A percentile compares a stretch with the other conserved stretches of the same genome.
Conservation (phyloP, 2,113 vertebrate genomes). For the Alethe castanea region DNA sequence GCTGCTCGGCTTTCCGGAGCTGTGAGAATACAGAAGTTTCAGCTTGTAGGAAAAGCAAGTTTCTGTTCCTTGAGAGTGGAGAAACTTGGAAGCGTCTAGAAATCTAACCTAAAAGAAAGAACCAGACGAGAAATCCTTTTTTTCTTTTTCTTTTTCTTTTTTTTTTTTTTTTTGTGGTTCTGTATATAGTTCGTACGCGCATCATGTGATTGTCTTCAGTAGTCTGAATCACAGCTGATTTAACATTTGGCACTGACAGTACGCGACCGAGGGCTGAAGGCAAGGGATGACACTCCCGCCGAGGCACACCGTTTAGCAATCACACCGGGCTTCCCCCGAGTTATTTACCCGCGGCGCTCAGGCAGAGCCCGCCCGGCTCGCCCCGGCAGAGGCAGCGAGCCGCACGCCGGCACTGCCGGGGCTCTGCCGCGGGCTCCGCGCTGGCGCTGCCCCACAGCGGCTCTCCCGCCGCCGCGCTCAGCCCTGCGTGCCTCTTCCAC, state of each 20-base stretch:
- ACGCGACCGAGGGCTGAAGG: neutral
- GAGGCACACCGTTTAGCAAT: neutral
- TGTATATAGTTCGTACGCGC: neutral
- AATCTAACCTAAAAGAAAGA: neutral
- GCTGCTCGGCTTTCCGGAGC: neutral
- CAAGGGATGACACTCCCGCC: neutral
- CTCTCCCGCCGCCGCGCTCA: neutral
- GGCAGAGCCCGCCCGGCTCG: neutral
- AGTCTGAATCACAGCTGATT: slow-evolving; percentile 22
- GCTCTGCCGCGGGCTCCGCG: neutral
- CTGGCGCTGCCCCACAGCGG: slow-evolving; percentile 35
- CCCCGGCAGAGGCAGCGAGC: neutral
- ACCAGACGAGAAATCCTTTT: neutral
- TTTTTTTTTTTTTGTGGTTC: neutral
- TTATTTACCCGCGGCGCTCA: rapidly evolving
- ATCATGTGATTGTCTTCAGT: neutral
- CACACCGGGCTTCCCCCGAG: neutral
- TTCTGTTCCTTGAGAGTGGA: neutral
- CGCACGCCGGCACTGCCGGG: rapidly evolving
- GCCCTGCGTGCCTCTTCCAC: slow-evolving; percentile 9
- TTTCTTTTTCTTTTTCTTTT: neutral
- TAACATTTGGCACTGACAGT: neutral
- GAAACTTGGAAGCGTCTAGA: neutral
- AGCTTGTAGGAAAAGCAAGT: neutral
- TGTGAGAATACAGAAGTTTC: rapidly evolving